Evolutionary conservation across 2,888 invertebrate species (phyloP), one percentile per base, ranked within the genome.

Genomic region (Disparrhopalites patrizii): DNA sequence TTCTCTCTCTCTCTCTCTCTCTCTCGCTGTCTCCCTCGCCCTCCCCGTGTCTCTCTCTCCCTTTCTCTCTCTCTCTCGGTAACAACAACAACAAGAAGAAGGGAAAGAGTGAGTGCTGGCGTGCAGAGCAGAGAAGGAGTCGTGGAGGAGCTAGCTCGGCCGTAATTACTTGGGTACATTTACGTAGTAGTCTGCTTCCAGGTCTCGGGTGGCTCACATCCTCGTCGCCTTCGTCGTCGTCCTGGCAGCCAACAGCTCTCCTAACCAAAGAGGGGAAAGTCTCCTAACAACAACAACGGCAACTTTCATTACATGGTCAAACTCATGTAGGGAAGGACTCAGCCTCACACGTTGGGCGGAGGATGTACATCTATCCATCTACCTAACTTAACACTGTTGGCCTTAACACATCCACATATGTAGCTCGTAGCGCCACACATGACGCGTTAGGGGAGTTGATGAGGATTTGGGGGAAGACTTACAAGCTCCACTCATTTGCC

Each of bases 91-190:
- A 54, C 31, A 27, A 54, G 13, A 20, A 50, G 23, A 50, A 50
- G 3, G 18, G 25, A 3, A 13, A 50, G 50, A 47, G 5, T 7
- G 47, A 47, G 47, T 7, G 18, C 5, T 47, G 18, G 51, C 8
- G 51, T 51, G 15, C 3, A 10, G 8, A 18, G 15, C 5, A 23
- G 52, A 28, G 52, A 13, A 15, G 13, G 2, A 15, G 23, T 3
- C 18, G 25, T 20, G 5, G 40, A 40, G 40, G 3, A 40, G 20
- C 3, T 8, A 47, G 23, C 8, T 15, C 25, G 52, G 51, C 60
- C 61, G 50, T 61, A 61, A 61, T 61, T 61, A 61, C 61, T 20
- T 51, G 33, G 61, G 52, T 61, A 61, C 61, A 61, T 61, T 61
- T 61, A 30, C 31, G n/a, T 43, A 27, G 28, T 7, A 27, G 50